Conservation (phyloP, 1,140 invertebrate species). For the Rhynchophorus ferrugineus region DNA sequence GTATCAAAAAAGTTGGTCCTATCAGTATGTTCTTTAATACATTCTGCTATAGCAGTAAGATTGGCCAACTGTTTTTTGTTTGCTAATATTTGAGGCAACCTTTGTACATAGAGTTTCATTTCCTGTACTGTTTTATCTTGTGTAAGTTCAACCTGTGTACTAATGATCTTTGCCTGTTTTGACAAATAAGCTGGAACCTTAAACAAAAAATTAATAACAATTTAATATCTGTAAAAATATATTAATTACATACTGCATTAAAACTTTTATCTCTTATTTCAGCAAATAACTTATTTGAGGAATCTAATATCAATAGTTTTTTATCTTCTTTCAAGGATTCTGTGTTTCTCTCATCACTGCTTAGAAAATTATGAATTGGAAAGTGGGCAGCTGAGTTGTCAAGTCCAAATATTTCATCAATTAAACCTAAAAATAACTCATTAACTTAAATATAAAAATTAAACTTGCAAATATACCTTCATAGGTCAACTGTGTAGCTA, state of each 20-base stretch:
- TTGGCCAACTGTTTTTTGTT: slow-evolving; percentile 76
- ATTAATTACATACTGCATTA: slow-evolving; percentile 59
- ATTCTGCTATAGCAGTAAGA: slow-evolving; percentile 57
- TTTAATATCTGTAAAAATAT: not conserved
- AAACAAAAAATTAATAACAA: not conserved
- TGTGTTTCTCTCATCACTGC: slow-evolving; percentile 53
- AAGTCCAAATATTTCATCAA: slow-evolving; percentile 82
- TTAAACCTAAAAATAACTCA: slow-evolving; percentile 45
- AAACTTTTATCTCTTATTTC: slow-evolving; percentile 93
- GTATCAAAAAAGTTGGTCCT: slow-evolving; percentile 37
- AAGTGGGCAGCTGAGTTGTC: slow-evolving; percentile 66
- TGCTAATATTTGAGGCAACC: slow-evolving; percentile 80
- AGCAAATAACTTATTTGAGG: slow-evolving; percentile 79
- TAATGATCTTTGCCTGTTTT: slow-evolving; percentile 80
- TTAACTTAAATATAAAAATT: not conserved
- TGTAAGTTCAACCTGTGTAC: slow-evolving; percentile 77
- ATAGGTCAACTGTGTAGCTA: slow-evolving; percentile 93
- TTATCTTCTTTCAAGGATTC: slow-evolving; percentile 58
- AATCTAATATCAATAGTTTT: slow-evolving; percentile 84
- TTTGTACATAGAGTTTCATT: slow-evolving; percentile 89
- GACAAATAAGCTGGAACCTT: slow-evolving; percentile 73
- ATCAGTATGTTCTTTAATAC: slow-evolving; percentile 51
- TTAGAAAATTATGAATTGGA: slow-evolving; percentile 75
- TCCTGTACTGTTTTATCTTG: slow-evolving; percentile 86
- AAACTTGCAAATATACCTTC: slow-evolving; percentile 58